These are phyloP conservation scores for Ostrea denselamellosa DNA, from an alignment of 1,140 invertebrate species.

Conservation along the genomic window DNA sequence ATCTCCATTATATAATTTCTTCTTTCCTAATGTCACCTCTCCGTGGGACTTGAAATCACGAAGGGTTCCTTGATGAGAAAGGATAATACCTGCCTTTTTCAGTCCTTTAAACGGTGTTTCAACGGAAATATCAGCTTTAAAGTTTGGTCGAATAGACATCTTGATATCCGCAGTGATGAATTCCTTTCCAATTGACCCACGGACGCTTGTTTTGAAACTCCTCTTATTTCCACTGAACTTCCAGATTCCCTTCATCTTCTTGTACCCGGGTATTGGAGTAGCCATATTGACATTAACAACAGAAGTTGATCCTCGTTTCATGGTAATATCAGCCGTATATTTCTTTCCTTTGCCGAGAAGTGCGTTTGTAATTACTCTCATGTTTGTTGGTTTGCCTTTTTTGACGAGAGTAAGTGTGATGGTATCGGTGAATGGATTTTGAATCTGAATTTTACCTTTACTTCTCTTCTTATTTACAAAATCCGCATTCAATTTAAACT, in stretches of 20 bases:
- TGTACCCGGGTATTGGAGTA: constrained; percentile 54
- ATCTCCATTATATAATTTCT: constrained; percentile 26
- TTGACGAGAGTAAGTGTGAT: constrained; percentile 54
- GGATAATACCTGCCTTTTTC: constrained; percentile 43
- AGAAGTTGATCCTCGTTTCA: constrained; percentile 39
- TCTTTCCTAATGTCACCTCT: constrained; percentile 41
- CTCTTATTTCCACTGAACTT: constrained; percentile 48
- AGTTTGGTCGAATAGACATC: constrained; percentile 14
- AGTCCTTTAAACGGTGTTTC: constrained; percentile 57
- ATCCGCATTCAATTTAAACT: constrained; percentile 6
- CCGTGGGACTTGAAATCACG: constrained; percentile 49
- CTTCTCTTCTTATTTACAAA: constrained; percentile 28
- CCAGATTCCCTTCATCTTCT: constrained; percentile 44
- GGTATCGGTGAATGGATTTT: constrained; percentile 52
- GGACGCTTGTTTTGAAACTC: constrained; percentile 42
- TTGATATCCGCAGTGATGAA: constrained; percentile 48
- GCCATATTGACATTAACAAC: constrained; percentile 41
- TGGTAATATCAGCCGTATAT: constrained; percentile 50
- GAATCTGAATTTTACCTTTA: constrained; percentile 52
- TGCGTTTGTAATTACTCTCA: constrained; percentile 53
- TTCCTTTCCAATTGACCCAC: constrained; percentile 42
- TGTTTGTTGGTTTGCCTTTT: constrained; percentile 53
- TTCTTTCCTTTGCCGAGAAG: constrained; percentile 57
- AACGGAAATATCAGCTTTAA: constrained; percentile 39
- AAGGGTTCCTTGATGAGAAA: constrained; percentile 46